These are phyloP conservation scores for Tenodera sinensis DNA, from an alignment of 2,888 invertebrate genomes.

Conservation along the genomic window DNA sequence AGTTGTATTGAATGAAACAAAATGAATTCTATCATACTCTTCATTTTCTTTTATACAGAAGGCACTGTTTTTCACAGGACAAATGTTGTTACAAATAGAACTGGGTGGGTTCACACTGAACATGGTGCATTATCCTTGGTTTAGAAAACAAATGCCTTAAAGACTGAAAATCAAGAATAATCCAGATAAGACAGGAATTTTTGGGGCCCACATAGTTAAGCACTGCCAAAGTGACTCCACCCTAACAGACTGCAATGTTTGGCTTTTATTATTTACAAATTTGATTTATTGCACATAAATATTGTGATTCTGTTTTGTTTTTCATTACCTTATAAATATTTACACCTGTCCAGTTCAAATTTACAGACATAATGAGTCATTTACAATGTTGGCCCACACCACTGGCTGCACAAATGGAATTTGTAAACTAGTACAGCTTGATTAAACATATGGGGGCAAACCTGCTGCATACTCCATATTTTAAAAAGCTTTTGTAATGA, in stretches of 20 bases:
- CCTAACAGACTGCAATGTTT: not conserved
- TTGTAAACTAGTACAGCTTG: not conserved
- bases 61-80: constrained; percentile 22
- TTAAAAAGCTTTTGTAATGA: not conserved
- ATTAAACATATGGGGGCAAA: not conserved
- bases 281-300: constrained; percentile 14
- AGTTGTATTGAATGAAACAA: constrained; percentile 3
- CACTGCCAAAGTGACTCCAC: not conserved
- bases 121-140: not conserved
- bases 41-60: constrained; percentile 18
- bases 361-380: not conserved
- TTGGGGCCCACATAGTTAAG: not conserved
- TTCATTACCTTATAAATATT: constrained; percentile 1
- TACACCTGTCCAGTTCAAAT: not conserved
- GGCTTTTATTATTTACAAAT: not conserved
- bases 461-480: not conserved
- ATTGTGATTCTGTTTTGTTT: not conserved
- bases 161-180: not conserved
- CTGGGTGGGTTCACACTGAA: constrained; percentile 1
- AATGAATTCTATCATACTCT: not conserved
- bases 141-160: not conserved
- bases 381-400: not conserved
- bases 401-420: not conserved
- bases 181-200: not conserved
- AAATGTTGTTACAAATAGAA: constrained; percentile 17